These are phyloP conservation scores for Holotrichia oblita DNA, from an alignment of 1,140 invertebrate genomes.

Conservation along the genomic window DNA sequence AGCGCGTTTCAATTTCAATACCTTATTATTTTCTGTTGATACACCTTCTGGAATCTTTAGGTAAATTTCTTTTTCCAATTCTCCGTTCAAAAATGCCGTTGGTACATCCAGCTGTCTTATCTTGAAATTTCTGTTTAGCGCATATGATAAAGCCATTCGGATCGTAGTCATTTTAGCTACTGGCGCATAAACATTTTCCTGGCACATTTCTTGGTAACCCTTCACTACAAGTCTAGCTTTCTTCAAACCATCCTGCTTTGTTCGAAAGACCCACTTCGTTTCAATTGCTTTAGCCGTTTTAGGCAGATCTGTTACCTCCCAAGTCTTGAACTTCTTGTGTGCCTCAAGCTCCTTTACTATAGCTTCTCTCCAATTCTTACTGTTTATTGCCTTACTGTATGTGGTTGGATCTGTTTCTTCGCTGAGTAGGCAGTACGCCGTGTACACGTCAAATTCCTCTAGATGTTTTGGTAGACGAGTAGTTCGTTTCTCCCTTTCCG, in stretches of 20 bases:
- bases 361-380: conserved; percentile 15
- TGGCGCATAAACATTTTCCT: conserved; percentile 22
- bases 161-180: conserved; percentile 47
- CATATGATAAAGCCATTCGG: conserved; percentile 50
- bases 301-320: not conserved
- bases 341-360: conserved; percentile 35
- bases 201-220: conserved; percentile 39
- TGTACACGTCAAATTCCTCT: not conserved
- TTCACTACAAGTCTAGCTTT: conserved; percentile 19
- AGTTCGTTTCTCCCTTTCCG: not conserved
- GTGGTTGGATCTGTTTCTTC: not conserved
- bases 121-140: conserved; percentile 50
- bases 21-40: conserved; percentile 22
- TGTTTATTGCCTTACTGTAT: conserved; percentile 23
- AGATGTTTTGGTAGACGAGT: conserved; percentile 20
- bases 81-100: conserved; percentile 59
- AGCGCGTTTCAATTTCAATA: conserved; percentile 38
- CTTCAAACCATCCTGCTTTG: conserved; percentile 21
- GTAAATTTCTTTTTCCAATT: conserved; percentile 53
- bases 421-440: not conserved
- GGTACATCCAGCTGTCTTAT: conserved; percentile 58
- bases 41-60: conserved; percentile 37
- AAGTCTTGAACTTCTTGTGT: not conserved
- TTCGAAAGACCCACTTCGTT: conserved; percentile 35
- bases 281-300: not conserved